A percentile compares a stretch with the other conserved stretches of the same genome.
Evolutionary conservation across 2,888 invertebrate genomes (phyloP).

Genomic region (Hololepta plana): DNA sequence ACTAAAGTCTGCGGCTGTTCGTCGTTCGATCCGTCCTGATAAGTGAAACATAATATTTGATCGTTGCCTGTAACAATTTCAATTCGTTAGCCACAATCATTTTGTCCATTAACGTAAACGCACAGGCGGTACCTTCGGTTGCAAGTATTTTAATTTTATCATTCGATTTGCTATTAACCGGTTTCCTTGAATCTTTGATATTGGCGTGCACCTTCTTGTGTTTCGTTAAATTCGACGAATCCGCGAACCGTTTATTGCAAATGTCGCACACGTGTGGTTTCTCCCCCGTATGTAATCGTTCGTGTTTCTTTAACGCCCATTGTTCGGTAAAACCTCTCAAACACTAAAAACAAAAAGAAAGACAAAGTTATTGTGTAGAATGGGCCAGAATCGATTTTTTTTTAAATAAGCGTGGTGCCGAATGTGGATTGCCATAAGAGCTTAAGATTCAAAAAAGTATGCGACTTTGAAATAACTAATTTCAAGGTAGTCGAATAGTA

Average conservation of each 20-base stretch:
- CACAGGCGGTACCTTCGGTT: conserved; percentile 1
- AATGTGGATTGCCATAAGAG: no score
- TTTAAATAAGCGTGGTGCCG: no score
- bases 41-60: conserved; percentile 32
- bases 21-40: conserved; percentile 18
- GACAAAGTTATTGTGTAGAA: no score
- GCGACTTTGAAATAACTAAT: no score
- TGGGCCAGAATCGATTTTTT: no score
- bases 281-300: conserved; percentile 44
- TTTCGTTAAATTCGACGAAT: conserved; percentile 56
- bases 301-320: conserved; percentile 45
- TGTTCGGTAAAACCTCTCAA: conserved; percentile 43
- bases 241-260: conserved; percentile 56
- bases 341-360: no score
- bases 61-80: no score
- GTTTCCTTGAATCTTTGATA: conserved; percentile 5
- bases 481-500: no score
- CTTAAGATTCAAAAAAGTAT: no score
- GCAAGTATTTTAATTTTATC: neutral
- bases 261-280: conserved; percentile 52
- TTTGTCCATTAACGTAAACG: conserved; percentile 9
- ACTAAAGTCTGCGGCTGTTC: conserved; percentile 23
- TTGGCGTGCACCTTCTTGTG: conserved; percentile 32
- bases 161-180: neutral
- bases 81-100: neutral